Conservation (phyloP, 1,140 invertebrate genomes). For the Telenomus remus region DNA sequence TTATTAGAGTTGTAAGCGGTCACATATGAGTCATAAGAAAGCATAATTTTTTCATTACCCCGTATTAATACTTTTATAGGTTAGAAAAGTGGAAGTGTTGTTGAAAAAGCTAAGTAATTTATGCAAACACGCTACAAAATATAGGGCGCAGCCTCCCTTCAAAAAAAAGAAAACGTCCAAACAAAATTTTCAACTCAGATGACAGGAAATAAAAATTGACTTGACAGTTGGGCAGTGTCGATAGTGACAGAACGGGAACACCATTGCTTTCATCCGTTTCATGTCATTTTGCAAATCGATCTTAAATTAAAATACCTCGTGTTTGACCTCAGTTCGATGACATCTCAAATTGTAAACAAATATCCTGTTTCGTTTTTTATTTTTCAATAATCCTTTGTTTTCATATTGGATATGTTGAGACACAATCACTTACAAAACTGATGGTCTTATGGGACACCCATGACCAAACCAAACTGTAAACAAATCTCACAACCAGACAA, state of each 20-base stretch:
- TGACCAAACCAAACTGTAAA: neutral
- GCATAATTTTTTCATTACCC: slow-evolving; percentile 18
- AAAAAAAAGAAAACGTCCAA: neutral
- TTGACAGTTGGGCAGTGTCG: neutral
- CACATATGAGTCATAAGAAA: slow-evolving; percentile 33
- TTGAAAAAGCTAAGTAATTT: slow-evolving; percentile 16
- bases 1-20: slow-evolving; percentile 4
- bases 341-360: slow-evolving; percentile 22
- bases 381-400: neutral
- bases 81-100: slow-evolving; percentile 26
- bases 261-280: slow-evolving; percentile 11
- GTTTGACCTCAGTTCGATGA: slow-evolving; percentile 24
- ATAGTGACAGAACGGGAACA: slow-evolving; percentile 2
- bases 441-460: no score
- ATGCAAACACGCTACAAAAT: neutral
- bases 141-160: neutral
- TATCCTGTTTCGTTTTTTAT: no score
- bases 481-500: slow-evolving; percentile 5
- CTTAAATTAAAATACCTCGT: slow-evolving; percentile 43
- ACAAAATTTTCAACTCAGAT: neutral
- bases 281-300: slow-evolving; percentile 17
- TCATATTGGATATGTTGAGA: neutral
- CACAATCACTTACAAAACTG: neutral
- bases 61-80: slow-evolving; percentile 9
- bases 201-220: neutral